These are phyloP conservation scores for Lymantria dispar DNA, from an alignment of 2,888 invertebrate species.

Conservation along the genomic window DNA sequence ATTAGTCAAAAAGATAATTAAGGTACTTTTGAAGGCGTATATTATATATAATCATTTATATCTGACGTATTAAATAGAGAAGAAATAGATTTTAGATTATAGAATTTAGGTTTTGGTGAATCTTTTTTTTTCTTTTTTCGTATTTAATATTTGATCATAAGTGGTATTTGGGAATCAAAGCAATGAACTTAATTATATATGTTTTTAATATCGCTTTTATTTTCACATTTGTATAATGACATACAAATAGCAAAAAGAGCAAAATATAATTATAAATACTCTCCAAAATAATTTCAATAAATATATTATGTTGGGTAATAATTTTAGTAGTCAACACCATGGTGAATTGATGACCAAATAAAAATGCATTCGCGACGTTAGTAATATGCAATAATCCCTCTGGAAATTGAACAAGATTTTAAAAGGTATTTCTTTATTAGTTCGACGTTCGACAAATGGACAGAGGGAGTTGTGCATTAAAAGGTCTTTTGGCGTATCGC, in stretches of 20 bases:
- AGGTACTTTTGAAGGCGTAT: conserved; percentile 18
- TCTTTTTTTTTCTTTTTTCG: too few relatives aligned
- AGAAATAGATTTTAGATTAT: too few relatives aligned
- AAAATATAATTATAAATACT: too few relatives aligned
- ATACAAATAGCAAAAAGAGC: too few relatives aligned
- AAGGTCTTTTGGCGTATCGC: conserved; percentile 49
- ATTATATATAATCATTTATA: neutral
- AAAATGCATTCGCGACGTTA: conserved; percentile 28
- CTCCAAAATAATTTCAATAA: too few relatives aligned
- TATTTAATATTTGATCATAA: too few relatives aligned
- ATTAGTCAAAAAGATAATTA: conserved; percentile 38
- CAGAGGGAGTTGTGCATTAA: conserved; percentile 58
- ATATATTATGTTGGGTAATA: neutral
- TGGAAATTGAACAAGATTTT: conserved; percentile 39
- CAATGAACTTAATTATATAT: too few relatives aligned
- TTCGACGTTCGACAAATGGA: conserved; percentile 58
- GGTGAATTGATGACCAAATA: conserved; percentile 20
- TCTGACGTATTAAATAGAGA: neutral
- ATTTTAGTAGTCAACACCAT: conserved; percentile 1
- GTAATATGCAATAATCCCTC: conserved; percentile 37
- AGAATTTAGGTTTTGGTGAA: too few relatives aligned
- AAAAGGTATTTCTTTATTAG: conserved; percentile 63
- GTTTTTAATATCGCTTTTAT: too few relatives aligned
- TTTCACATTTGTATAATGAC: too few relatives aligned
- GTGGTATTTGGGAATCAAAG: too few relatives aligned